phyloP scores from a whole-genome alignment of 2,888 invertebrate genomes.

The Parnassius orleans region DNA sequence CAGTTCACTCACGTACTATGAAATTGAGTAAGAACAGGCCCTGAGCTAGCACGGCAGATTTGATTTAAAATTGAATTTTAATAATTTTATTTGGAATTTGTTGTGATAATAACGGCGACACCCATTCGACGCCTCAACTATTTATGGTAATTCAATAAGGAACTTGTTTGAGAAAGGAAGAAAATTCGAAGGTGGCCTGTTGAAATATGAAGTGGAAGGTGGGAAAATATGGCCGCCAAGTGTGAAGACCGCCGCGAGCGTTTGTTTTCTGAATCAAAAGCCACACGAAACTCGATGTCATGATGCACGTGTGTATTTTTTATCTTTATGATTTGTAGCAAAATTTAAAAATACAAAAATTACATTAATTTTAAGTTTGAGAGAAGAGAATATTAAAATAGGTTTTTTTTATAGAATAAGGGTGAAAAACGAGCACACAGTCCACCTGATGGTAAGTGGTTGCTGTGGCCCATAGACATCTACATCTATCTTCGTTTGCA shows the following conservation, averaged over 20 bases:
- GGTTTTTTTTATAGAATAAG: too few species aligned
- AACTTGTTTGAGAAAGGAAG: slow-evolving; percentile 34
- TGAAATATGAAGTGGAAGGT: slow-evolving; percentile 40
- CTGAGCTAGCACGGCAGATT: background rate
- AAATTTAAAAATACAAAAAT: too few species aligned
- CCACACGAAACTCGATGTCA: slow-evolving; percentile 53
- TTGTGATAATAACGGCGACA: slow-evolving; percentile 40
- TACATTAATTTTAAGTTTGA: too few species aligned
- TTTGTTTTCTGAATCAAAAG: slow-evolving; percentile 41
- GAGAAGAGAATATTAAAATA: too few species aligned
- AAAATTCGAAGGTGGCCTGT: slow-evolving; percentile 36
- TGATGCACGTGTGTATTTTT: slow-evolving; percentile 40
- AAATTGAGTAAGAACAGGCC: too few species aligned
- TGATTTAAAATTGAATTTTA: slow-evolving; percentile 7
- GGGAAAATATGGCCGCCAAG: slow-evolving; percentile 43
- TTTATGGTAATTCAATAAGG: slow-evolving; percentile 36
- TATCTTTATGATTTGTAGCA: background rate
- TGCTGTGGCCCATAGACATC: too few species aligned
- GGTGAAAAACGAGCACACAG: too few species aligned
- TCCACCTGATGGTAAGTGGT: too few species aligned
- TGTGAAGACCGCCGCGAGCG: slow-evolving; percentile 22
- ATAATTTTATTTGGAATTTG: too few species aligned
- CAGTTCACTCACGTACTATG: too few species aligned
- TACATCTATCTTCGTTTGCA: too few species aligned
- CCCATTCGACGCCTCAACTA: slow-evolving; percentile 39